These are phyloP conservation scores for Hystrix brachyura DNA, from an alignment of 2,113 vertebrate genomes.

Conservation along the genomic window DNA sequence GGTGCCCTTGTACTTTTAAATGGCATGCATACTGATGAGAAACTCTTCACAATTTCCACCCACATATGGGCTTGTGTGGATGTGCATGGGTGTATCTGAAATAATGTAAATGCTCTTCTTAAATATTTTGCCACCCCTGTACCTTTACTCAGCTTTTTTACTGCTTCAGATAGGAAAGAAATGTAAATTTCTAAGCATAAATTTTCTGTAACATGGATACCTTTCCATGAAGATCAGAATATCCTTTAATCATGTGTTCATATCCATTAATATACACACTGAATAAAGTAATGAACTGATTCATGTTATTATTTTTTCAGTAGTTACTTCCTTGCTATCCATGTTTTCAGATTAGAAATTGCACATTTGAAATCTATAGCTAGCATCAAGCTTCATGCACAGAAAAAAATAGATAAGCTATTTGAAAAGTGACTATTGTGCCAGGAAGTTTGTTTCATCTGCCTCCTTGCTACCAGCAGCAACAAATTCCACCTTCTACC, in stretches of 20 bases:
- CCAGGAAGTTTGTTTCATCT: not conserved
- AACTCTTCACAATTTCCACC: slow-evolving; percentile 15
- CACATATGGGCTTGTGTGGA: not conserved
- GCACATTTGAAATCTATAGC: not conserved
- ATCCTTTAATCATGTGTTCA: not conserved
- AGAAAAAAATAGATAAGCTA: not conserved
- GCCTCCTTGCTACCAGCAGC: not conserved
- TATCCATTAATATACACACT: not conserved
- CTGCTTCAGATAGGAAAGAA: slow-evolving; percentile 25
- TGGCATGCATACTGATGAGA: slow-evolving; percentile 48
- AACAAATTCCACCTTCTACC: not conserved
- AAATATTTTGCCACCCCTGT: slow-evolving; percentile 1
- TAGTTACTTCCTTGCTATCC: not conserved
- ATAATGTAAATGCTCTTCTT: not conserved
- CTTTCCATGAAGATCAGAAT: not conserved
- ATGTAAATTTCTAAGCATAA: slow-evolving; percentile 20
- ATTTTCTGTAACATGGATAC: not conserved
- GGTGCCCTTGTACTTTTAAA: slow-evolving; percentile 46
- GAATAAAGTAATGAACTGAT: slow-evolving; percentile 23
- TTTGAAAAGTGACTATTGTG: not conserved
- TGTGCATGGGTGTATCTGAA: not conserved
- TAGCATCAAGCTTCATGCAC: not conserved
- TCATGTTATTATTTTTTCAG: not conserved
- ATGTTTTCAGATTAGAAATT: slow-evolving; percentile 17
- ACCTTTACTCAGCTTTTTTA: slow-evolving; percentile 32